Base-by-base conservation (phyloP, 2,113 vertebrate genomes). In the Saiga tatarica region DNA sequence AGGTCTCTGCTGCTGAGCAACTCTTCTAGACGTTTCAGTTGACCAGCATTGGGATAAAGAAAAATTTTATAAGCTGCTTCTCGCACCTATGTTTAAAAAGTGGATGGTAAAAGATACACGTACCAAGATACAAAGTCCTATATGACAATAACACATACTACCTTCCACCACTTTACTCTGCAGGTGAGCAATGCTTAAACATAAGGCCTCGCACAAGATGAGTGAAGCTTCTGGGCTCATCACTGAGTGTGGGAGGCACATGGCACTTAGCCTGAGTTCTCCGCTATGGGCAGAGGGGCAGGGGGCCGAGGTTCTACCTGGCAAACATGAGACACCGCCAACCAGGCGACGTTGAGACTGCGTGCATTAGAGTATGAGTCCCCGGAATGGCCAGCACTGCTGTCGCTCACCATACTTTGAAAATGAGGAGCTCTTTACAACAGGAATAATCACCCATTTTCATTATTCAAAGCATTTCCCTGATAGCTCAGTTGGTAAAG, bases 31-130 rank as follows among this genome's bases (percentile, higher is more conserved):
- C 99, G 99, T 3, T 94, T 97, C 98, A 99, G 23, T 59, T 99
- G 98, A 14, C 99, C 98, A 60, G 98, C 23, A 15, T 99, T 99
- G 8, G 99, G 99, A 96, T 99, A 99, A 16, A 99, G 99, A 93
- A 99, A 99, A 97, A 99, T 98, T 98, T 99, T 99, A 98, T 99
- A 99, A 87, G 99, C 99, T 33, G 99, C 99, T 98, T 99, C 99
- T 96, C 99, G 99, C 14, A 99, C 99, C 99, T 99, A 87, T 83
- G 23, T 90, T 28, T 83, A 91, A 91, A 96, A 50, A 85, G 2
- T n/a, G 92, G 93, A 94, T 5, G 17, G 28, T 36, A 47, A 81
- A 23, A 91, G 71, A 45, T 12, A 90, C 33, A 45, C 95, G 47
- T 15, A 76, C 5, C 25, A 21, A 1, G 33, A 45, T 67, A 50